These are phyloP conservation scores for Acropternis orthonyx DNA, from an alignment of 2,797 vertebrate genomes.

Conservation along the genomic window DNA sequence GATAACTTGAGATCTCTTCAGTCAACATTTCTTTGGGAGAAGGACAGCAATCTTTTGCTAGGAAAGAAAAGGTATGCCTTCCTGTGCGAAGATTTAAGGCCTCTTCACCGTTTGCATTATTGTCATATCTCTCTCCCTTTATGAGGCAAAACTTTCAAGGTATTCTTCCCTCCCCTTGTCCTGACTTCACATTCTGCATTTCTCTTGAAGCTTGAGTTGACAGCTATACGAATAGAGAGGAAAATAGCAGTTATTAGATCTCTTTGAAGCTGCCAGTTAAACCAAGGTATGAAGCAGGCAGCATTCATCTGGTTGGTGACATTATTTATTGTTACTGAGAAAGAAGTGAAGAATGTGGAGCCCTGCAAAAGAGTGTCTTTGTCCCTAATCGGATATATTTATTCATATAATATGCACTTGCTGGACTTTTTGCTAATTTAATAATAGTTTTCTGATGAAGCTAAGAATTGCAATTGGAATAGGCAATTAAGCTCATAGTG, in stretches of 20 bases:
- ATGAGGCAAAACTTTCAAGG: not conserved
- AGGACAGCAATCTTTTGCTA: not conserved
- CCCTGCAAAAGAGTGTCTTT: not conserved
- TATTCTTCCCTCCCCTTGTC: not conserved
- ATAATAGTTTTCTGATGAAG: not conserved
- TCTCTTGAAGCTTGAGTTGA: not conserved
- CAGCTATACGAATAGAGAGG: not conserved
- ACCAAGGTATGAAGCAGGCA: not conserved
- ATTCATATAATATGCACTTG: not conserved
- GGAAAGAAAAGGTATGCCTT: not conserved
- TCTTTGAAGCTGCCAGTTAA: not conserved
- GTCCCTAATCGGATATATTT: not conserved
- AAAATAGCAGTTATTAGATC: constrained; percentile 37
- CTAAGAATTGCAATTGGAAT: not conserved
- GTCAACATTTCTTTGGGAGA: not conserved
- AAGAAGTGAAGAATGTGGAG: not conserved
- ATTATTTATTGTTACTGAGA: not conserved
- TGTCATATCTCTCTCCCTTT: not conserved
- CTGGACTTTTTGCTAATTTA: not conserved
- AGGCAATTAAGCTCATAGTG: not conserved
- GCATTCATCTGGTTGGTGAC: not conserved
- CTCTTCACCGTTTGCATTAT: not conserved
- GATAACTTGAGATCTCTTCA: not conserved
- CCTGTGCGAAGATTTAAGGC: not conserved
- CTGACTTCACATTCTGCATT: not conserved